Conservation (phyloP, 2,113 vertebrate species). For the Alaudala cheleensis region DNA sequence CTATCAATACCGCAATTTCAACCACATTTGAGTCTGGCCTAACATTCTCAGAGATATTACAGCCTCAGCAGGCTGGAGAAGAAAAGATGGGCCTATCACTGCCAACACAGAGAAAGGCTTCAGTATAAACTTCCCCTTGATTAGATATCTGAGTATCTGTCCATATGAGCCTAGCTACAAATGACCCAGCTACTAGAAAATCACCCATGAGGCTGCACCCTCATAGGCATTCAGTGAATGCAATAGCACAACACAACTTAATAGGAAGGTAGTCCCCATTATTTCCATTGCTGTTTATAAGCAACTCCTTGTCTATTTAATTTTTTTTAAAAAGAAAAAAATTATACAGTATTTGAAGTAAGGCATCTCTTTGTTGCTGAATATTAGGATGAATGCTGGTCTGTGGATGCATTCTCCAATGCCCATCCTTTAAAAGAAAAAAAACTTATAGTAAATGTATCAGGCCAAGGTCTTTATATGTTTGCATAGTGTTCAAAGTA, state of each 20-base stretch:
- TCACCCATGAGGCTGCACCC: not conserved
- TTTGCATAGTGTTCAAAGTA: conserved; percentile 40
- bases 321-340: not conserved
- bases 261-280: not conserved
- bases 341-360: not conserved
- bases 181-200: not conserved
- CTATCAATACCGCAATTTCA: not conserved
- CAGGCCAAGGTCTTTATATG: not conserved
- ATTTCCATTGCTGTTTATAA: not conserved
- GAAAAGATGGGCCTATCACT: not conserved
- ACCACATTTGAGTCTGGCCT: not conserved
- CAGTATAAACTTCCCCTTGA: not conserved
- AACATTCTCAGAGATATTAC: not conserved
- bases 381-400: not conserved
- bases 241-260: not conserved
- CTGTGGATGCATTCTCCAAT: not conserved
- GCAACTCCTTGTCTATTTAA: not conserved
- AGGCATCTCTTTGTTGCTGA: not conserved
- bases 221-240: not conserved
- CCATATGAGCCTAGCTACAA: not conserved
- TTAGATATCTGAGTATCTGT: not conserved
- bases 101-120: not conserved
- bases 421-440: not conserved
- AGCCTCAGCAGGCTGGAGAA: not conserved
- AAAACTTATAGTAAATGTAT: not conserved